A percentile compares a stretch with the other conserved stretches of the same genome.
phyloP scores from a whole-genome alignment of 2,113 vertebrate species.

The Hippocampus barbouri region DNA sequence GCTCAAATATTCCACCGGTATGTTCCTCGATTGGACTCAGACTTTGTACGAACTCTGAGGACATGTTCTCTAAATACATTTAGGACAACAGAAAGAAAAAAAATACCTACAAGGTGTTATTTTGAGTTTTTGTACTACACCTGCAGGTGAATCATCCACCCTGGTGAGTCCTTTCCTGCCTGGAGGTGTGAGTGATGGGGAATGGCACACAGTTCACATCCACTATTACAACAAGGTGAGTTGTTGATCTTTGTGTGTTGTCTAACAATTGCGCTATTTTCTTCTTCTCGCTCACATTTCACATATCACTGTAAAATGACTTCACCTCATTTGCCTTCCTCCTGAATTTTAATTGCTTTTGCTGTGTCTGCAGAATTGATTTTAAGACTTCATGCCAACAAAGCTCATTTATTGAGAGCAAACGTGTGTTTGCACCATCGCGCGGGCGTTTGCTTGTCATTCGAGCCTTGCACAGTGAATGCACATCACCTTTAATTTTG shows the following conservation, averaged over 20 bases:
- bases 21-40: neutral
- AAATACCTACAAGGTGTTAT: neutral
- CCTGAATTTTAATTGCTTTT: constrained; percentile 13
- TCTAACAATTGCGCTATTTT: neutral
- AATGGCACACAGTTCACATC: constrained; percentile 93
- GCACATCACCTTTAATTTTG: constrained; percentile 57
- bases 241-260: constrained; percentile 8
- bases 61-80: neutral
- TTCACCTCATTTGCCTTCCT: neutral
- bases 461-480: constrained; percentile 40
- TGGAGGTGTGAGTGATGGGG: constrained; percentile 89
- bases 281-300: neutral
- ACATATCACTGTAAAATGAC: neutral
- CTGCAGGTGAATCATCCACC: constrained; percentile 89
- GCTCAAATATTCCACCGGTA: constrained; percentile 96
- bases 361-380: constrained; percentile 27
- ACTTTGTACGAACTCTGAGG: neutral
- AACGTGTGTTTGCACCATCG: neutral
- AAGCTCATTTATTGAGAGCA: constrained; percentile 21
- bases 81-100: neutral
- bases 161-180: constrained; percentile 88
- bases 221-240: constrained; percentile 96
- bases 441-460: constrained; percentile 34
- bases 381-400: constrained; percentile 10
- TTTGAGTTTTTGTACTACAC: neutral